Base-by-base conservation (phyloP, 2,113 vertebrate species). In the Nipponia nippon region DNA sequence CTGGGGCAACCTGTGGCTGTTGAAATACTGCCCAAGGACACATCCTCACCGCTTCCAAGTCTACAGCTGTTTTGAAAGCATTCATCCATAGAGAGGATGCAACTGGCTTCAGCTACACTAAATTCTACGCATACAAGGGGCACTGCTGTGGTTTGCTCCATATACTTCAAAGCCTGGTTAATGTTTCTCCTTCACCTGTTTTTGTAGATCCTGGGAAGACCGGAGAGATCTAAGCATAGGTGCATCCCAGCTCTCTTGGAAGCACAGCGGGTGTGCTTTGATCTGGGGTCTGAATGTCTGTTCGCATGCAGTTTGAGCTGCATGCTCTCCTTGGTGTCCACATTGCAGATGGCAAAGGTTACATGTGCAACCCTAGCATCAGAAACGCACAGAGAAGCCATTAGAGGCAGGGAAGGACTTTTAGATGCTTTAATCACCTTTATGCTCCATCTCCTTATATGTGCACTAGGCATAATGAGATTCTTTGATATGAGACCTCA, bases 71-170 rank as follows among this genome's bases (percentile, higher is more conserved):
- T 94, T 65, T 55, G 67, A 75, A 77, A 89, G 25, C 49, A 23
- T 50, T 87, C 72, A 50, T 20, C 27, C 67, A 55, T 4, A 49
- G 16, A 20, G 7, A 90, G 5, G 30, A 23, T 82, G 40, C 44
- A 66, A 62, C 12, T 53, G 77, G 59, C 36, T 73, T 55, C 50
- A 81, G 58, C 58, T 32, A 30, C 26, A 2, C 11, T 40, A 53
- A 19, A 0, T n/a, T 52, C 50, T 59, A 0, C 13, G 27, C 16
- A 4, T 5, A 4, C 36, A 63, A 55, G 29, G 25, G 38, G 2
- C 14, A 14, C 26, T 36, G 38, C 12, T 79, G 59, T 46, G 67
- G 23, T 71, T 89, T 84, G 47, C 36, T 62, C 62, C 36, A 36
- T 21, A 29, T 32, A 32, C 10, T 46, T 81, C 76, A 81, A 90